Percentiles rank a stretch among this genome's conserved stretches.
Evolutionary conservation across 2,113 vertebrate species (phyloP).

Genomic region (Alaudala cheleensis): DNA sequence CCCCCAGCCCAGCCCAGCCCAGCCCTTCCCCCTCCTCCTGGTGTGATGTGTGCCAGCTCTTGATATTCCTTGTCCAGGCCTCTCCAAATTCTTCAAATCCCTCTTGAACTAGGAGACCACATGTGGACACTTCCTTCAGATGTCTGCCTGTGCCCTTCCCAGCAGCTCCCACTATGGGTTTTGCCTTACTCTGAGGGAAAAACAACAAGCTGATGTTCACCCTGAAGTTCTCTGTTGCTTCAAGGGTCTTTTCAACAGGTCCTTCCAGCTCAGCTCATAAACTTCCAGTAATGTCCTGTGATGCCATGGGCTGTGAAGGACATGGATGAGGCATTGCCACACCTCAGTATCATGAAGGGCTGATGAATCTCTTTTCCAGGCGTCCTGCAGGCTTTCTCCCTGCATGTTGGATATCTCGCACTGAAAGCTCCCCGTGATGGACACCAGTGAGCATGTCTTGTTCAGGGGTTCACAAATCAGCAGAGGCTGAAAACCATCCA

Average conservation of each 20-base stretch:
- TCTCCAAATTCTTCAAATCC: neutral
- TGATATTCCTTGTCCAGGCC: neutral
- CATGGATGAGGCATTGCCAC: neutral
- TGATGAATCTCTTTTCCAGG: neutral
- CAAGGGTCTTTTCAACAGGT: neutral
- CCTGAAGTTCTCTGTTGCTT: neutral
- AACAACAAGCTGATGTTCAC: neutral
- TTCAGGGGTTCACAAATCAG: neutral
- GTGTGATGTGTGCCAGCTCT: neutral
- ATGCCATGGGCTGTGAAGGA: neutral
- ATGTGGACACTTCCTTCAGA: neutral
- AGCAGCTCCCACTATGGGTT: neutral
- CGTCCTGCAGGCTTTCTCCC: neutral
- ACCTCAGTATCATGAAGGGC: neutral
- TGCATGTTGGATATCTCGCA: neutral
- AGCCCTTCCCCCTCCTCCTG: neutral
- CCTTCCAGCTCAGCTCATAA: neutral
- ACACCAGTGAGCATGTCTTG: neutral
- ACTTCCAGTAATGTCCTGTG: neutral
- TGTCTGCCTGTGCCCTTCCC: neutral
- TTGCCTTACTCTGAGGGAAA: neutral
- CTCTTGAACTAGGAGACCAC: neutral
- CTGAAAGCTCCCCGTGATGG: neutral
- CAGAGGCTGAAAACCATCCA: neutral
- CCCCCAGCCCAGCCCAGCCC: neutral